phyloP scores from a whole-genome alignment of 2,888 invertebrate genomes.

The Tinea pellionella region DNA sequence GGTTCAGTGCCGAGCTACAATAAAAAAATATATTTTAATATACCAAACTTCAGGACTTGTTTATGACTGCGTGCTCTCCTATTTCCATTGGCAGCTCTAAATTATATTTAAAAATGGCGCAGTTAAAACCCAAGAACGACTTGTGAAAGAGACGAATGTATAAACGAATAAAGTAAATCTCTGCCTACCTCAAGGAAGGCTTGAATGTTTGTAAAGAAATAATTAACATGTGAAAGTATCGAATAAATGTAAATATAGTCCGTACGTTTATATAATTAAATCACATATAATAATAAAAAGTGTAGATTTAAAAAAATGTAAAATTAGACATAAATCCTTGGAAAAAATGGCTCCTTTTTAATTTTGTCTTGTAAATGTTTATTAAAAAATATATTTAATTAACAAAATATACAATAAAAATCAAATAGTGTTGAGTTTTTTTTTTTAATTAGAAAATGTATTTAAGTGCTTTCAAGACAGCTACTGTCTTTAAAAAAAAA shows the following conservation, averaged over 20 bases:
- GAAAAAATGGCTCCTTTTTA: background rate
- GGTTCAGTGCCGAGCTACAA: no score
- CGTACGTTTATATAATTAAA: background rate
- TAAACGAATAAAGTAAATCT: background rate
- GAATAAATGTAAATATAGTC: conserved; percentile 8
- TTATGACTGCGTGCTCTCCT: no score
- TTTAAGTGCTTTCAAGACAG: conserved; percentile 60
- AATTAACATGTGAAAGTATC: conserved; percentile 6
- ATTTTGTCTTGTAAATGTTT: background rate
- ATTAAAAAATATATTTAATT: background rate
- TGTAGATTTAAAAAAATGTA: conserved; percentile 26
- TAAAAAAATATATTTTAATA: no score
- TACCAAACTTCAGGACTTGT: no score
- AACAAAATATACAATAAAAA: background rate
- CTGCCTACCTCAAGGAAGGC: background rate
- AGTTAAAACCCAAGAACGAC: no score
- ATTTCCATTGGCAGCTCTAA: no score
- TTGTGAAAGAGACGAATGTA: no score
- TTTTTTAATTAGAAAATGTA: conserved; percentile 25
- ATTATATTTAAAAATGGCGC: no score
- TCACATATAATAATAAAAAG: conserved; percentile 25
- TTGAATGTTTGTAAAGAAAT: background rate
- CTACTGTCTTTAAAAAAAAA: conserved; percentile 46
- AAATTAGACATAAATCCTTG: conserved; percentile 17
- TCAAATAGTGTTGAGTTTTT: background rate